Conservation (phyloP, 2,888 invertebrate genomes). For the Eupithecia pulchellata region DNA sequence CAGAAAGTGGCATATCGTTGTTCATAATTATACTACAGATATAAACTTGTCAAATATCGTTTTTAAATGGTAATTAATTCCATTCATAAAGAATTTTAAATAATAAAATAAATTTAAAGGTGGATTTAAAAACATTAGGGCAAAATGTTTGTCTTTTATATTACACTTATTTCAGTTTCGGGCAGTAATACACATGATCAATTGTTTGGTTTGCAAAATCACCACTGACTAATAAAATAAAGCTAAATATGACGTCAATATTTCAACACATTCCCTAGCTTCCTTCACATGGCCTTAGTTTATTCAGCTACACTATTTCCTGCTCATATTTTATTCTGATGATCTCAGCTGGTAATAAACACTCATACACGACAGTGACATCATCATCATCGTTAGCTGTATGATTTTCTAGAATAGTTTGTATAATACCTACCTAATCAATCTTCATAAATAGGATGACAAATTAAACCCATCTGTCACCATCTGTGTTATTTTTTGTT, state of each 20-base stretch:
- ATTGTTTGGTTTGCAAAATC: background rate
- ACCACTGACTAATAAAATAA: conserved; percentile 6
- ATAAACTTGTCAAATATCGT: no score
- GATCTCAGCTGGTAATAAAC: conserved; percentile 69
- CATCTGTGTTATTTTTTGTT: no score
- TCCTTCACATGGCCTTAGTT: conserved; percentile 43
- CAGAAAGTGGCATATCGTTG: no score
- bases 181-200: background rate
- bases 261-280: conserved; percentile 27
- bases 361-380: conserved; percentile 73
- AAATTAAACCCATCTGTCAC: background rate
- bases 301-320: conserved; percentile 49
- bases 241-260: conserved; percentile 33
- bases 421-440: background rate
- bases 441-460: background rate
- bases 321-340: conserved; percentile 63
- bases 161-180: background rate
- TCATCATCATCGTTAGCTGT: conserved; percentile 68
- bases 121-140: background rate
- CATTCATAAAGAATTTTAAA: background rate
- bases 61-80: no score
- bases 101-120: background rate
- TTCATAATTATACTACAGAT: no score
- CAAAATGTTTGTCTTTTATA: background rate
- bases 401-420: background rate